These are phyloP conservation scores for Mormyrus iriodes DNA, from an alignment of 2,113 vertebrate genomes.

Conservation along the genomic window DNA sequence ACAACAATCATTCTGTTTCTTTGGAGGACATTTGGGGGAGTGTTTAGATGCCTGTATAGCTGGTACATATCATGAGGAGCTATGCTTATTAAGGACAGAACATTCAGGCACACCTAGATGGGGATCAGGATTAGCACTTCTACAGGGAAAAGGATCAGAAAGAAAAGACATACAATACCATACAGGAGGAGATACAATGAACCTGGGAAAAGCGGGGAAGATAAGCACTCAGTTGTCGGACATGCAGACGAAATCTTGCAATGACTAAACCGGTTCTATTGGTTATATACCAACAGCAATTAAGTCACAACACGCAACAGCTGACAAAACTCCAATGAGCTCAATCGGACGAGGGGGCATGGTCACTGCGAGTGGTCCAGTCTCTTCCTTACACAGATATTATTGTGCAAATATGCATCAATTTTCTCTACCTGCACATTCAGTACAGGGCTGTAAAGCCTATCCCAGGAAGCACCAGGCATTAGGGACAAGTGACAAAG, in stretches of 20 bases:
- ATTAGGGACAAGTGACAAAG: not conserved
- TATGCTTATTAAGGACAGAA: not conserved
- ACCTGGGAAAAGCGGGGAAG: not conserved
- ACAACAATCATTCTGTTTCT: not conserved
- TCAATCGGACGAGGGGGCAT: not conserved
- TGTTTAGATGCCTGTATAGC: not conserved
- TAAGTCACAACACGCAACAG: not conserved
- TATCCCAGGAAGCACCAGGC: not conserved
- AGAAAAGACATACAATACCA: not conserved
- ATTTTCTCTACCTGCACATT: not conserved
- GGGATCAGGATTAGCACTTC: not conserved
- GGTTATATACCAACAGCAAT: not conserved
- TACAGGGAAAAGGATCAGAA: not conserved
- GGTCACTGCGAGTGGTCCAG: not conserved
- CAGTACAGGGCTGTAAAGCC: not conserved
- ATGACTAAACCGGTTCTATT: not conserved
- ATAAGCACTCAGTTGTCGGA: not conserved
- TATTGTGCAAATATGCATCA: not conserved
- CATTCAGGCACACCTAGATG: not conserved
- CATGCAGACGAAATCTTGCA: not conserved
- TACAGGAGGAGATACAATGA: not conserved
- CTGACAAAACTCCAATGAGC: not conserved
- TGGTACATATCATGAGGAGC: not conserved
- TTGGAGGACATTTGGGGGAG: not conserved
- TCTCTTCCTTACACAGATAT: not conserved